Evolutionary conservation across 2,888 invertebrate genomes (phyloP).

Genomic region (Lysandra coridon): DNA sequence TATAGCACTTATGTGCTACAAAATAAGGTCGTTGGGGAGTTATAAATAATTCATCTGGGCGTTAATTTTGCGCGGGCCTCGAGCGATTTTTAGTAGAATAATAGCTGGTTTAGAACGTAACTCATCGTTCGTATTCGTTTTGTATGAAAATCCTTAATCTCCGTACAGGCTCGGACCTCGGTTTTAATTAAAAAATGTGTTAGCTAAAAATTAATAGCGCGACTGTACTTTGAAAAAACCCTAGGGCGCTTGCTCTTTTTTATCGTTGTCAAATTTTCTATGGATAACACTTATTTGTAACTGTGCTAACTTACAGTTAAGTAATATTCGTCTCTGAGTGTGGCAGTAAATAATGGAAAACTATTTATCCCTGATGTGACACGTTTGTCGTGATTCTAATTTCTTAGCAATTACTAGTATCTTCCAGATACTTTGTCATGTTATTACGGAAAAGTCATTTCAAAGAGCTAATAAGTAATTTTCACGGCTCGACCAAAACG

Average conservation of each 20-base stretch:
- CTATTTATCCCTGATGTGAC: neutral
- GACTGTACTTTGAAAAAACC: neutral
- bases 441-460: neutral
- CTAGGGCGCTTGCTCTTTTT: too few relatives aligned
- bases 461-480: neutral
- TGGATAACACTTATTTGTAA: too few relatives aligned
- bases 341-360: neutral
- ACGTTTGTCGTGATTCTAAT: neutral
- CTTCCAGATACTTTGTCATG: neutral
- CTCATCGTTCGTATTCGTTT: slow-evolving; percentile 26
- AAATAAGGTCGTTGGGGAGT: neutral
- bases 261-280: too few relatives aligned
- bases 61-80: slow-evolving; percentile 40
- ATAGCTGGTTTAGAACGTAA: slow-evolving; percentile 29
- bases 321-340: too few relatives aligned
- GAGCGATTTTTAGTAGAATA: slow-evolving; percentile 35
- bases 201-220: slow-evolving; percentile 6
- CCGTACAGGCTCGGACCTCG: neutral
- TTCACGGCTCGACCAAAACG: slow-evolving; percentile 16
- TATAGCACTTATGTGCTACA: slow-evolving; percentile 4
- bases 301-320: too few relatives aligned
- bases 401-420: neutral
- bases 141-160: slow-evolving; percentile 29
- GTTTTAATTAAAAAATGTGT: slow-evolving; percentile 26
- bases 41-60: slow-evolving; percentile 36